Percentiles rank a stretch among this genome's conserved stretches.
Conservation (phyloP, 1,140 invertebrate species). For the Ruditapes philippinarum region DNA sequence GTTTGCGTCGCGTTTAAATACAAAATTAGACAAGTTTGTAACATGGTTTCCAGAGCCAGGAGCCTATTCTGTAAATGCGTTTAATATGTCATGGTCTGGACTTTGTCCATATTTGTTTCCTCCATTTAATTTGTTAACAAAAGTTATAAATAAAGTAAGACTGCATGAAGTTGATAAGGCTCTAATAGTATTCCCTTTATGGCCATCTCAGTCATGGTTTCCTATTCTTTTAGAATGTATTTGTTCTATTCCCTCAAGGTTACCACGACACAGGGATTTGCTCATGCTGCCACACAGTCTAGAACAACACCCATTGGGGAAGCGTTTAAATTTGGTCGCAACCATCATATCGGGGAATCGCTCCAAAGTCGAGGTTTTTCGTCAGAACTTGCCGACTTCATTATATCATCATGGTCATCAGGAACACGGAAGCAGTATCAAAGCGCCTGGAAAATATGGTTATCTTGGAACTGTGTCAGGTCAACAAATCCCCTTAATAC, state of each 20-base stretch:
- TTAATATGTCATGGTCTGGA: not conserved
- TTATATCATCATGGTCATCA: not conserved
- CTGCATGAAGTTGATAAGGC: not conserved
- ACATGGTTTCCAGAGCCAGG: slow-evolving; percentile 48
- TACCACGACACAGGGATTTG: slow-evolving; percentile 13
- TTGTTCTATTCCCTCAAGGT: slow-evolving; percentile 15
- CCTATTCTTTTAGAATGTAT: not conserved
- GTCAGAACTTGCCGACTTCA: not conserved
- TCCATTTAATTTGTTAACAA: slow-evolving; percentile 10
- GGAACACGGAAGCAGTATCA: slow-evolving; percentile 22
- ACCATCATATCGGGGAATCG: not conserved
- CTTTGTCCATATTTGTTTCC: slow-evolving; percentile 35
- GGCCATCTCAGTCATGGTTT: slow-evolving; percentile 24
- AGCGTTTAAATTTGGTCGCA: not conserved
- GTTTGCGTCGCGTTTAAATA: slow-evolving; percentile 28
- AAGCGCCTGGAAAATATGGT: not conserved
- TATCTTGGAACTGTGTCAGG: slow-evolving; percentile 22
- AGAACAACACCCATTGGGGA: not conserved
- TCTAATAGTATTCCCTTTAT: slow-evolving; percentile 3
- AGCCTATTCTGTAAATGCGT: not conserved
- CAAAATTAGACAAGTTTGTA: not conserved
- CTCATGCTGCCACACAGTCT: not conserved
- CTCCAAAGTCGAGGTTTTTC: not conserved
- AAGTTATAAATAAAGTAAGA: slow-evolving; percentile 8
- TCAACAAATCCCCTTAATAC: not conserved